These are phyloP conservation scores for Agraylea sexmaculata DNA, from an alignment of 1,140 invertebrate genomes.

Conservation along the genomic window DNA sequence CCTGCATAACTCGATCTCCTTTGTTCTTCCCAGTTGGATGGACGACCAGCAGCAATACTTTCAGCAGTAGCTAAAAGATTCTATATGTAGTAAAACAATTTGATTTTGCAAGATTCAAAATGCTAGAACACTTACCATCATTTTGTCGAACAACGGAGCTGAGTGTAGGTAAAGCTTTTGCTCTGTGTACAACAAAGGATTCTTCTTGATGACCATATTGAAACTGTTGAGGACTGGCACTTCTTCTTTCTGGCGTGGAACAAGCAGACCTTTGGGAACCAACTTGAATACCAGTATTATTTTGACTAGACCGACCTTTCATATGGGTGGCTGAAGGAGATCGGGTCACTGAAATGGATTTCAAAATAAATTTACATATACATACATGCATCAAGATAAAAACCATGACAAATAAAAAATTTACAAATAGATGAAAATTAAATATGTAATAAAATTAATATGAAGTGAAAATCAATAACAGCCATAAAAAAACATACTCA, in stretches of 20 bases:
- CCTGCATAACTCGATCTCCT: conserved; percentile 63
- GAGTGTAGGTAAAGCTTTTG: conserved; percentile 64
- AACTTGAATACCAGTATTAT: conserved; percentile 13
- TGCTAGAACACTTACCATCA: conserved; percentile 22
- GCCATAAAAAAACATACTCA: too few relatives aligned
- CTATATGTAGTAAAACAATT: background rate
- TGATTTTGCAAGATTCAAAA: conserved; percentile 7
- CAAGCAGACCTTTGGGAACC: conserved; percentile 27
- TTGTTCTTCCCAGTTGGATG: conserved; percentile 70
- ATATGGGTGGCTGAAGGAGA: conserved; percentile 34
- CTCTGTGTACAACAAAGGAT: conserved; percentile 70
- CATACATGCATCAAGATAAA: too few relatives aligned
- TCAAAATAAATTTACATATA: too few relatives aligned
- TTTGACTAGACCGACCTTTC: conserved; percentile 18
- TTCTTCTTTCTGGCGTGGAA: conserved; percentile 34
- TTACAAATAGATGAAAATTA: too few relatives aligned
- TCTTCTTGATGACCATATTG: conserved; percentile 34
- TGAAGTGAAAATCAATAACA: too few relatives aligned
- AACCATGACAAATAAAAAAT: too few relatives aligned
- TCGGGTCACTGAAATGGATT: conserved; percentile 36
- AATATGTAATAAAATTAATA: too few relatives aligned
- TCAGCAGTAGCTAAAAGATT: conserved; percentile 25
- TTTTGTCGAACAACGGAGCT: conserved; percentile 30
- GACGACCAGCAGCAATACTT: conserved; percentile 61
- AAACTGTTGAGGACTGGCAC: conserved; percentile 28